Conservation (phyloP, 1,140 invertebrate genomes). For the Drosophila arizonae region DNA sequence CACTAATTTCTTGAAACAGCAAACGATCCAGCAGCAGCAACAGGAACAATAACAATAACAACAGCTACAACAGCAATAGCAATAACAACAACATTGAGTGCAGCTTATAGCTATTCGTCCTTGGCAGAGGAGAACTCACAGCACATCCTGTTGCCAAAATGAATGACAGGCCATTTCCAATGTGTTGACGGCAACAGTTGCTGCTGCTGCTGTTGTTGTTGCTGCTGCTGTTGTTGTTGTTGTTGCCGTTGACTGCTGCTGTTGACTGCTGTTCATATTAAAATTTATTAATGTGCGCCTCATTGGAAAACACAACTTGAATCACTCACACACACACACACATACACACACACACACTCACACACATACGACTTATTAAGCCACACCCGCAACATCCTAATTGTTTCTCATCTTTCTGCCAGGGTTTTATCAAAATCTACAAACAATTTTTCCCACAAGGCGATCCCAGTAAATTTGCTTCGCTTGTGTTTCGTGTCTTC, state of each 20-base stretch:
- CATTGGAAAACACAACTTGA: constrained; percentile 43
- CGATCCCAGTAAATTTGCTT: constrained; percentile 98
- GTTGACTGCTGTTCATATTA: constrained; percentile 63
- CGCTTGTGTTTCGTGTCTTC: constrained; percentile 98
- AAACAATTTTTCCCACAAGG: constrained; percentile 99
- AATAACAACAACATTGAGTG: constrained; percentile 26
- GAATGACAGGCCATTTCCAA: constrained; percentile 47
- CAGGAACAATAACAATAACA: constrained; percentile 23
- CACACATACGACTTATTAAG: constrained; percentile 2
- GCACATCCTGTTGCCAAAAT: constrained; percentile 26
- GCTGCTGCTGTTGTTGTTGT: constrained; percentile 2
- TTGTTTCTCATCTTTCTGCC: constrained; percentile 59
- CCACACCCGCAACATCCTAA: constrained; percentile 13
- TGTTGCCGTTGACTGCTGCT: constrained; percentile 45
- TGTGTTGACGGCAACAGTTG: constrained; percentile 53
- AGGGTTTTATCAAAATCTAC: constrained; percentile 99
- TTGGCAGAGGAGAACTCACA: not conserved
- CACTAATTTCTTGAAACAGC: constrained; percentile 48
- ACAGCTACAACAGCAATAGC: constrained; percentile 20
- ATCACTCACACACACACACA: constrained; percentile 28
- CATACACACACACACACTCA: constrained; percentile 27
- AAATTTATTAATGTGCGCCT: constrained; percentile 73
- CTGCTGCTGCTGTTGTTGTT: constrained; percentile 36
- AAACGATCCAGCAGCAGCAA: constrained; percentile 15
- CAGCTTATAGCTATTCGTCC: constrained; percentile 10